Evolutionary conservation across 1,140 invertebrate genomes (phyloP).

Genomic region (Plodia interpunctella): DNA sequence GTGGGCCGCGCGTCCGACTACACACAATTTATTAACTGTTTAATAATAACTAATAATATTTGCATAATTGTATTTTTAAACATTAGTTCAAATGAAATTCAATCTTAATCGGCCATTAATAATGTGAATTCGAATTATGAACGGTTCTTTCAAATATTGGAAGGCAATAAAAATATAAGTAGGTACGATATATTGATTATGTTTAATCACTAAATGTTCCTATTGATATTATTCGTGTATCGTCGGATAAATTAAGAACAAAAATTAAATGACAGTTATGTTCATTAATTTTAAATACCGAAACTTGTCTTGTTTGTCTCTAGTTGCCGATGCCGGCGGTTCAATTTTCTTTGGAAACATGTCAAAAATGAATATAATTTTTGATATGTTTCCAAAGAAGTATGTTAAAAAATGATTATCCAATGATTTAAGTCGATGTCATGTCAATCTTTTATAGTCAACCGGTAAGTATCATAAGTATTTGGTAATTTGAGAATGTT

Average conservation of each 20-base stretch:
- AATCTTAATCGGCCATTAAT: conserved; percentile 63
- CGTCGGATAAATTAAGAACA: not conserved
- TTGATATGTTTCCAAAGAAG: too few species aligned
- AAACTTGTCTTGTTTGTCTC: not conserved
- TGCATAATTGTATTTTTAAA: conserved; percentile 68
- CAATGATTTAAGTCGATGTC: too few species aligned
- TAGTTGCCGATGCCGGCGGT: too few species aligned
- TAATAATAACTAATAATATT: conserved; percentile 72
- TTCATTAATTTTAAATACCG: not conserved
- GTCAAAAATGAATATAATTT: too few species aligned
- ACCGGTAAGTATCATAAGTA: too few species aligned
- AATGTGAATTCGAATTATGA: conserved; percentile 53
- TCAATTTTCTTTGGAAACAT: too few species aligned
- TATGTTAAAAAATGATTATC: too few species aligned
- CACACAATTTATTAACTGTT: conserved; percentile 48
- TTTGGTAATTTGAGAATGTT: too few species aligned
- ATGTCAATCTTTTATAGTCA: too few species aligned
- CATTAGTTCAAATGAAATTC: conserved; percentile 60
- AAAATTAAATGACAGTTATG: conserved; percentile 7
- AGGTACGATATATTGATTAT: conserved; percentile 22
- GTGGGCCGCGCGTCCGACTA: conserved; percentile 6
- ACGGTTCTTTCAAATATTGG: conserved; percentile 34
- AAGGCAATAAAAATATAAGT: conserved; percentile 46
- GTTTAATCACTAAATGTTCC: conserved; percentile 2
- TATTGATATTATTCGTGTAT: not conserved